Conservation (phyloP, 2,888 invertebrate species). For the Xestia sexstrigata region DNA sequence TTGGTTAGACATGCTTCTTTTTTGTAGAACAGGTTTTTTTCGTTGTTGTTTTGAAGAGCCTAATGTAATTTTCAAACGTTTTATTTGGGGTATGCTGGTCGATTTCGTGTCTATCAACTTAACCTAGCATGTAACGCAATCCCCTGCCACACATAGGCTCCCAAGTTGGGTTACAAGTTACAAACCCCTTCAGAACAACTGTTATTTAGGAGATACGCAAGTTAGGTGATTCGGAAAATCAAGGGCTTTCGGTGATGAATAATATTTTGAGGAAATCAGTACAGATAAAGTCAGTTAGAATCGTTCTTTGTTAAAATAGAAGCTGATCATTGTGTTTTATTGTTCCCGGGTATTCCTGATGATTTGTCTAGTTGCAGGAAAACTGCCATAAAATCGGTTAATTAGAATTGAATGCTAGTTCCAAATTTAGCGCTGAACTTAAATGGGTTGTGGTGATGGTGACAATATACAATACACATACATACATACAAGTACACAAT, state of each 20-base stretch:
- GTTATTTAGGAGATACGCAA: neutral
- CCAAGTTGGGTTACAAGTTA: neutral
- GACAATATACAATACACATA: neutral
- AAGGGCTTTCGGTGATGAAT: neutral
- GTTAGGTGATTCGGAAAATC: neutral
- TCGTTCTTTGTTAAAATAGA: neutral
- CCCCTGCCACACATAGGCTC: neutral
- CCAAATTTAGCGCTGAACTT: neutral
- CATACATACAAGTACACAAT: neutral
- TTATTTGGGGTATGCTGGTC: neutral
- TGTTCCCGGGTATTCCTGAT: constrained; percentile 13
- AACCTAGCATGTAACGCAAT: neutral
- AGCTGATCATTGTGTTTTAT: neutral
- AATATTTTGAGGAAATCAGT: neutral
- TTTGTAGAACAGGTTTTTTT: constrained; percentile 20
- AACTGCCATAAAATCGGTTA: neutral
- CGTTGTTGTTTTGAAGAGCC: neutral
- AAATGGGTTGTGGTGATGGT: neutral
- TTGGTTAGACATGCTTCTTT: constrained; percentile 26
- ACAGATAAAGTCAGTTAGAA: neutral
- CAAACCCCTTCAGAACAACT: neutral
- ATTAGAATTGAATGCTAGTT: constrained; percentile 39
- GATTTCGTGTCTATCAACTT: neutral
- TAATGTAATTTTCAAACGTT: neutral
- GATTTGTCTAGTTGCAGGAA: neutral